Evolutionary conservation across 2,113 vertebrate species (phyloP), one percentile per base, ranked within the genome.

Genomic region (Herpailurus yagouaroundi): DNA sequence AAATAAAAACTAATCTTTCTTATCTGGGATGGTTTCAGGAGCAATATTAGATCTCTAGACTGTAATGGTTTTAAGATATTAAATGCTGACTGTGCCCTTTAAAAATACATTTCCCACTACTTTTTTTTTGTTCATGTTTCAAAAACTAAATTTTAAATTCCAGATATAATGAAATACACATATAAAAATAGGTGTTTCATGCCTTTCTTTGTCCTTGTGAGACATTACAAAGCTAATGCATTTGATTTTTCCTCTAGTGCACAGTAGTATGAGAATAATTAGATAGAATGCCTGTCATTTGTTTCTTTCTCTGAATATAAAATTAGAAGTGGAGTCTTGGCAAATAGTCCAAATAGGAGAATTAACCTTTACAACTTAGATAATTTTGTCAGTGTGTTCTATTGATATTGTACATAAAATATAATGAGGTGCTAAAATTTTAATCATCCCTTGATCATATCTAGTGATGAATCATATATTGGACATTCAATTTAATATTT

Each of bases 221-320:
- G 25, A 57, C 91, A 94, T 82, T 87, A 71, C 0, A 15, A 29
- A 0, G 0, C 48, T 94, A 76, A 69, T 50, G 71, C 7, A 5
- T 93, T 97, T 97, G 73, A 88, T 57, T 95, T 96, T 97, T 94
- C 38, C 52, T 97, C 25, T 77, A 81, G 79, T 97, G 85, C 10
- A 91, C 18, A 88, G 0, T 38, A 69, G 3, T 64, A 38, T 13
- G 23, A 2, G 74, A 97, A 50, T 97, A 97, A 95, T 96, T 97
- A 96, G 87, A 97, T 93, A 5, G 18, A 89, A 25, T 71, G 18
- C 45, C 68, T 97, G 14, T 87, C 48, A 94, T 60, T 66, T 19
- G 48, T 96, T 98, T 97, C n/a, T 87, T 91, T 82, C 21, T 27
- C 33, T 11, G 68, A 36, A 60, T 79, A n/a, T 71, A 81, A 96